Base-by-base conservation (phyloP, 1,140 invertebrate species). In the Aphaenogaster floridana region DNA sequence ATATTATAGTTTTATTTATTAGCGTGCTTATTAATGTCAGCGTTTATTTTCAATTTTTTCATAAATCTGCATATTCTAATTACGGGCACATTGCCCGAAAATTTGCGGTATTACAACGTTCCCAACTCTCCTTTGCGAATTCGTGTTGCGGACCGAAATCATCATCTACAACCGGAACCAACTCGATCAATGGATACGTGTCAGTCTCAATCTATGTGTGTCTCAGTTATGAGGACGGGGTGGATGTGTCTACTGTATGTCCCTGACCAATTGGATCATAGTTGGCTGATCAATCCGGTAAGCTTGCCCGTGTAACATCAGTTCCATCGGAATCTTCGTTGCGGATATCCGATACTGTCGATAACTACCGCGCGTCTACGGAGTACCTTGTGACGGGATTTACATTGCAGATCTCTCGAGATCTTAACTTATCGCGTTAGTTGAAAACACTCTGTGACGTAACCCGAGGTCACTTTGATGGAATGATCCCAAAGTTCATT, bases 221-320 rank as follows among this genome's bases (percentile, higher is more conserved):
- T 59, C 45, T 11, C 54, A 28, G 57, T 84, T 74, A 84, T 45
- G 54, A 63, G 69, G 34, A 59, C 3, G 50, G 71, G 64, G 8
- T 81, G 15, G 64, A 71, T 45, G 57, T 21, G 21, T 57, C 13
- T 64, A 28, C 64, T 68, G 39, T 42, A 21, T 28, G 39, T 50
- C 28, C 8, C 28, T 45, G n/a, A 76, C 13, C 80, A 21, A 63
- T 84, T 61, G 69, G 69, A 76, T 84, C 54, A 61, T n/a, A 63
- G 54, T 61, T 76, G 80, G n/a, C 54, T 39, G 68, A 74, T 84
- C 80, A 76, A 84, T 74, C 34, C 42, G 34, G 17, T 76, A 50
- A 74, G 69, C 80, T 63, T 59, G 50, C 6, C 15, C 17, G 54
- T 59, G 69, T 50, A 42, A 69, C 48, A 63, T 84, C 42, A 74